Base-by-base conservation (phyloP, 2,888 invertebrate species). In the Stegana nigrithorax region DNA sequence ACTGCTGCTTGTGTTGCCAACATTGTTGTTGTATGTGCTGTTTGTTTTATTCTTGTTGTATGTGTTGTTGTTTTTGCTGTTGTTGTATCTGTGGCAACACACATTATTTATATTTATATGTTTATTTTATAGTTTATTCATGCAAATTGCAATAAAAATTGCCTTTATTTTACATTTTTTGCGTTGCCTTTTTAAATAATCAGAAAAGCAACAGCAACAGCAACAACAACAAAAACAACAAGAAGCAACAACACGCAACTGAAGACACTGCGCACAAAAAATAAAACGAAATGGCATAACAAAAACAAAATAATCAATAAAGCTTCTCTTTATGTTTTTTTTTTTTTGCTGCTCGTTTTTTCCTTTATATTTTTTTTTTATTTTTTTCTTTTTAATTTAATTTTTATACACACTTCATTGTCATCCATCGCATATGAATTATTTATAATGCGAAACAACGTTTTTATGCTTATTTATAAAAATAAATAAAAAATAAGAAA, bases 111-210 rank as follows among this genome's bases (percentile, higher is more conserved):
- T 81, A 75, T 79, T 76, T 81, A 75, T 79, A 72, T 72, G 69
- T 79, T 82, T 77, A 78, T 79, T 80, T 82, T 82, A 82, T 82
- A 81, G 83, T 81, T 81, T 78, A 77, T 81, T 81, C 73, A 82
- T 82, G 82, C 78, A 82, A 82, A 82, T 82, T 80, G 76, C 73
- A 71, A 78, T 72, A 77, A 78, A 71, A 76, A 78, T 76, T 76
- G 79, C 69, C 69, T 79, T 79, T 75, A 76, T 75, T 76, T 73
- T 69, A 75, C 70, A 75, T 76, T 77, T 73, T 60, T 67, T 66
- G 64, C 65, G 60, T 67, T 65, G 14, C n/a, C 8, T 25, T 7
- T 47, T 47, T 23, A 47, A 47, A 47, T 47, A 8, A 12, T 2
- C 3, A 14, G 39, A 6, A 17, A 42, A 42, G 42, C 14, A 6